These are phyloP conservation scores for Prosapia bicincta DNA, from an alignment of 2,888 invertebrate species.

Conservation along the genomic window DNA sequence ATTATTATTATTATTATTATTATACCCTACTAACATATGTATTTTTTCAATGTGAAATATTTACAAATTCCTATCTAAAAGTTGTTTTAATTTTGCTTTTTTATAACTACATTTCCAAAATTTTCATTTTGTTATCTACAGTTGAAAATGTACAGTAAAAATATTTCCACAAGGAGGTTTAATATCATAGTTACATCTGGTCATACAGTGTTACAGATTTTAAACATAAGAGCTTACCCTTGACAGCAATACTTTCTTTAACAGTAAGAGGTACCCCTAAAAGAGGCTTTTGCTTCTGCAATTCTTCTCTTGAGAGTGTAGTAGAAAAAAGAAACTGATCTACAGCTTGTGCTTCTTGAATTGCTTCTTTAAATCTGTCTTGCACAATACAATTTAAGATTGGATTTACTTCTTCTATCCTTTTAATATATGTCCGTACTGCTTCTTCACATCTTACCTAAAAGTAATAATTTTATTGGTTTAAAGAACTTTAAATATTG, in stretches of 20 bases:
- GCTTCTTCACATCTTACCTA: conserved; percentile 72
- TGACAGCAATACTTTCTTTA: conserved; percentile 80
- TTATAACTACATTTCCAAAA: no score
- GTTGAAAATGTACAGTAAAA: no score
- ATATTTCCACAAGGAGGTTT: no score
- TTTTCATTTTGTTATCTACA: no score
- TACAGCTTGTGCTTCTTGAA: conserved; percentile 71
- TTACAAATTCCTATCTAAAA: no score
- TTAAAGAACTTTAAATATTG: conserved; percentile 49
- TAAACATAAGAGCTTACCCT: no score
- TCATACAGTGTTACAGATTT: no score
- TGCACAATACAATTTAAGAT: conserved; percentile 81
- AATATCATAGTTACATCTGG: no score
- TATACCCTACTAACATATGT: no score
- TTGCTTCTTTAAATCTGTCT: conserved; percentile 72
- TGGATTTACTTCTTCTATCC: conserved; percentile 80
- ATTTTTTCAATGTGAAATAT: no score
- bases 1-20: no score
- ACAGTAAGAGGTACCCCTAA: conserved; percentile 89
- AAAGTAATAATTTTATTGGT: conserved; percentile 43
- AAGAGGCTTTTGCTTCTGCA: conserved; percentile 72
- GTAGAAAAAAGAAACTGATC: conserved; percentile 67
- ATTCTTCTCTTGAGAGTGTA: conserved; percentile 54
- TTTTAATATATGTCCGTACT: conserved; percentile 70
- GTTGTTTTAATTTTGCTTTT: no score